A percentile compares a stretch with the other conserved stretches of the same genome.
Evolutionary conservation across 1,140 invertebrate species (phyloP).

Genomic region (Drosophila suzukii): DNA sequence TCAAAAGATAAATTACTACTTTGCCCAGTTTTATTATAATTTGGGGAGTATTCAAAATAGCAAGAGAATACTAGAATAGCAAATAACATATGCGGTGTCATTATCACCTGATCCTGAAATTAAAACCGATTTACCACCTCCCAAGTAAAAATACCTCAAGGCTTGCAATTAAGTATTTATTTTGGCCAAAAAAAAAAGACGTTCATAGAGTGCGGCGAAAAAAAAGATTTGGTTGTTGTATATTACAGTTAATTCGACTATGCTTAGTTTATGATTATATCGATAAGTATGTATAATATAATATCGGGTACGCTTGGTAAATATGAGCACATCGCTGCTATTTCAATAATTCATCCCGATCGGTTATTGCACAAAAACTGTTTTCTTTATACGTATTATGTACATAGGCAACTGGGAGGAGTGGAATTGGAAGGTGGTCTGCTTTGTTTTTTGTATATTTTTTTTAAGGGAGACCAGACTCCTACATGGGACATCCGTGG

Average conservation of each 20-base stretch:
- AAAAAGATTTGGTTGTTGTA: conserved; percentile 43
- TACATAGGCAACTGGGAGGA: conserved; percentile 40
- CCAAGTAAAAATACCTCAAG: conserved; percentile 26
- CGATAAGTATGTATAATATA: conserved; percentile 14
- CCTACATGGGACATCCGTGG: conserved; percentile 89
- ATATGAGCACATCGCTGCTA: background rate
- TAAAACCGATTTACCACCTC: background rate
- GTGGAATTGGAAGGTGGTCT: background rate
- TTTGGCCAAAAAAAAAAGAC: conserved; percentile 62
- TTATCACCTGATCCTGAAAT: too few species aligned
- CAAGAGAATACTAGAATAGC: background rate
- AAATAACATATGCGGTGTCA: background rate
- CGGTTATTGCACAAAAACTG: conserved; percentile 54
- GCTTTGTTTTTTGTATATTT: background rate
- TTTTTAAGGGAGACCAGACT: background rate
- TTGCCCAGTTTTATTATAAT: too few species aligned
- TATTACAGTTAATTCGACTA: conserved; percentile 74
- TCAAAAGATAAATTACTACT: too few species aligned
- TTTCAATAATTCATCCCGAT: background rate
- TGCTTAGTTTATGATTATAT: conserved; percentile 62
- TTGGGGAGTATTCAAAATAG: too few species aligned
- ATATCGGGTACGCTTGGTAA: conserved; percentile 34
- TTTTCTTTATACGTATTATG: conserved; percentile 43
- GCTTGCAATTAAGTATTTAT: conserved; percentile 60
- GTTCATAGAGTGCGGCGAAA: conserved; percentile 56